phyloP scores from a whole-genome alignment of 2,888 invertebrate genomes.

The Epicampocera succincta region DNA sequence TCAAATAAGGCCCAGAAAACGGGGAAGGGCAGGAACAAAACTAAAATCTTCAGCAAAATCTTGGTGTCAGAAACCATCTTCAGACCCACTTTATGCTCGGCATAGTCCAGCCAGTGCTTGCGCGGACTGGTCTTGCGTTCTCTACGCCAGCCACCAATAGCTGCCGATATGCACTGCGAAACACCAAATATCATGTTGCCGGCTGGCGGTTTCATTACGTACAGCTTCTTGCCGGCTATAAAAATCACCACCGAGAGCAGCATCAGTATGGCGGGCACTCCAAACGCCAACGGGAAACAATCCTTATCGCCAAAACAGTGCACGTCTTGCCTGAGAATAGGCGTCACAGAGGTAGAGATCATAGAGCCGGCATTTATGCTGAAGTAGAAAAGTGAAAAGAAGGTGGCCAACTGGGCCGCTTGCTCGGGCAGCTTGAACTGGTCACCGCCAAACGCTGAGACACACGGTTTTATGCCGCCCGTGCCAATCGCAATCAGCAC shows the following conservation, averaged over 20 bases:
- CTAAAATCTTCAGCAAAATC: slow-evolving; percentile 88
- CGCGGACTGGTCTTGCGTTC: slow-evolving; percentile 81
- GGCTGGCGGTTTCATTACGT: slow-evolving; percentile 85
- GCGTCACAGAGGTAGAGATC: slow-evolving; percentile 88
- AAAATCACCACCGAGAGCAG: slow-evolving; percentile 83
- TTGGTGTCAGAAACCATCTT: slow-evolving; percentile 87
- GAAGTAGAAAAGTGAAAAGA: slow-evolving; percentile 91
- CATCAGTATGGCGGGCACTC: slow-evolving; percentile 89
- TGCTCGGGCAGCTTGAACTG: slow-evolving; percentile 87
- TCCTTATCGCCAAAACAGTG: slow-evolving; percentile 86
- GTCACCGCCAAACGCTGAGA: slow-evolving; percentile 91
- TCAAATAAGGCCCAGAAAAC: slow-evolving; percentile 97
- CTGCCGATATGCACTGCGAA: slow-evolving; percentile 71
- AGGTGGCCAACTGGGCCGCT: slow-evolving; percentile 85
- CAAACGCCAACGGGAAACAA: slow-evolving; percentile 89
- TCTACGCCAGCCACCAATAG: slow-evolving; percentile 82
- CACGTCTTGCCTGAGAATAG: slow-evolving; percentile 87
- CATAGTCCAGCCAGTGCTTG: slow-evolving; percentile 94
- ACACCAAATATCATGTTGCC: slow-evolving; percentile 87
- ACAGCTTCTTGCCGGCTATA: slow-evolving; percentile 82
- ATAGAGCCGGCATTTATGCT: slow-evolving; percentile 86
- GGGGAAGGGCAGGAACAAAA: slow-evolving; percentile 92
- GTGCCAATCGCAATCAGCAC: slow-evolving; percentile 88
- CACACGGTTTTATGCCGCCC: slow-evolving; percentile 92
- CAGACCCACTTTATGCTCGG: slow-evolving; percentile 87